Conservation (phyloP, 2,888 invertebrate genomes). For the Miltochrista miniata region DNA sequence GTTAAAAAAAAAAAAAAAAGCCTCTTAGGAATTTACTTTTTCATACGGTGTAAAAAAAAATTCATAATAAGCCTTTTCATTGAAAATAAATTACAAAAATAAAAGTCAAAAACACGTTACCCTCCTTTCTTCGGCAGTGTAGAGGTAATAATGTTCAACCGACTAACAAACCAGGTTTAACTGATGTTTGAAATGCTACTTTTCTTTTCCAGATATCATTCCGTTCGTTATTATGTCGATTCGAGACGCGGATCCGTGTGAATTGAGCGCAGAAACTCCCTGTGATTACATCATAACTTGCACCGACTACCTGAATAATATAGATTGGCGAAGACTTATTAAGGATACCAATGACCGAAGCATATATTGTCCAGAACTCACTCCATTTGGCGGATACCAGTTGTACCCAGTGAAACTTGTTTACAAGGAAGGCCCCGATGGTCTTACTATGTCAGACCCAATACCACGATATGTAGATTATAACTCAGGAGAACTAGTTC, state of each 20-base stretch:
- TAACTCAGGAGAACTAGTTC: not conserved
- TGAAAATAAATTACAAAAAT: too few species aligned
- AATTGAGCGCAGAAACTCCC: not conserved
- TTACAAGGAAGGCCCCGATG: not conserved
- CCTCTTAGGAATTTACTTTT: too few species aligned
- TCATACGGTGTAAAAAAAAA: too few species aligned
- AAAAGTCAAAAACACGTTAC: too few species aligned
- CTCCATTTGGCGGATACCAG: not conserved
- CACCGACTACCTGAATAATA: not conserved
- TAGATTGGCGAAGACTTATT: not conserved
- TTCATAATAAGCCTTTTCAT: too few species aligned
- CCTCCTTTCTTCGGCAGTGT: too few species aligned
- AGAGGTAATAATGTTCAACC: too few species aligned
- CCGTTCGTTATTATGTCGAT: conserved; percentile 1
- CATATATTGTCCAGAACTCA: not conserved
- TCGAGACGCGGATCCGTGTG: conserved; percentile 13
- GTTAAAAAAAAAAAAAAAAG: too few species aligned
- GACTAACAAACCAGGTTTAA: too few species aligned
- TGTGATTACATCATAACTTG: conserved; percentile 20
- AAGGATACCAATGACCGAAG: not conserved
- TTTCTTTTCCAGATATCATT: conserved; percentile 17
- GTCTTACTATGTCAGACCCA: conserved; percentile 7
- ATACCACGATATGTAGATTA: not conserved
- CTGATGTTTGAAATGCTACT: not conserved
- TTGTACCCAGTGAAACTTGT: conserved; percentile 13